Evolutionary conservation across 2,113 vertebrate genomes (phyloP), one percentile per base, ranked within the genome.

Genomic region (Poecilia latipinna): DNA sequence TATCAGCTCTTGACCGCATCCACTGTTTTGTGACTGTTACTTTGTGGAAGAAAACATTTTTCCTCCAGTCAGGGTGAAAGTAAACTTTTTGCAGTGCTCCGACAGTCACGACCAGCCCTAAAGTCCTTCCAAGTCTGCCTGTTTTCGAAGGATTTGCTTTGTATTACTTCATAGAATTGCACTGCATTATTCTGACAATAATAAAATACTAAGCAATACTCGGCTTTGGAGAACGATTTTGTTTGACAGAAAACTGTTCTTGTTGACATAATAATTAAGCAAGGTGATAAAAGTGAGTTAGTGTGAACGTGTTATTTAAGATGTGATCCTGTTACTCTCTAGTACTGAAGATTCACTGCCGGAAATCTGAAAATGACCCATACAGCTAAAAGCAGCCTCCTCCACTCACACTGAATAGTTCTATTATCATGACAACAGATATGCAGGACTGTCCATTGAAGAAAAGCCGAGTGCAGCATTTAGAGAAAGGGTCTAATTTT

Each of bases 401-500:
- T 57, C 74, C 32, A 65, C 74, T 86, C 48, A 12, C 32, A 26
- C 26, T 70, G 70, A 81, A 82, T 77, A 70, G 78, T 65, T 57
- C 77, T 80, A 78, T 88, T 89, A 86, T 86, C 73, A 82, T 79
- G 75, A 84, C 85, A 88, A 79, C 73, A 90, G 80, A 83, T 75
- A 89, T 78, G 82, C 80, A 77, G 75, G 75, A 76, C 82, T 89
- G 89, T 89, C 80, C 81, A 88, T 68, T 85, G 84, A 74, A 88
- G 71, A 78, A 82, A 65, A 86, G 76, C 63, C 61, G 37, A 63
- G 80, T 82, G 74, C 71, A 84, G 83, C 76, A 79, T 77, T 83
- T 77, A 82, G 75, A 86, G 79, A 85, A 74, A 77, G 77, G 70
- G 83, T 68, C 86, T 88, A 80, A 84, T 90, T 90, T 91, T 89